These are phyloP conservation scores for Watsonalla cultraria DNA, from an alignment of 2,888 invertebrate genomes.

Conservation along the genomic window DNA sequence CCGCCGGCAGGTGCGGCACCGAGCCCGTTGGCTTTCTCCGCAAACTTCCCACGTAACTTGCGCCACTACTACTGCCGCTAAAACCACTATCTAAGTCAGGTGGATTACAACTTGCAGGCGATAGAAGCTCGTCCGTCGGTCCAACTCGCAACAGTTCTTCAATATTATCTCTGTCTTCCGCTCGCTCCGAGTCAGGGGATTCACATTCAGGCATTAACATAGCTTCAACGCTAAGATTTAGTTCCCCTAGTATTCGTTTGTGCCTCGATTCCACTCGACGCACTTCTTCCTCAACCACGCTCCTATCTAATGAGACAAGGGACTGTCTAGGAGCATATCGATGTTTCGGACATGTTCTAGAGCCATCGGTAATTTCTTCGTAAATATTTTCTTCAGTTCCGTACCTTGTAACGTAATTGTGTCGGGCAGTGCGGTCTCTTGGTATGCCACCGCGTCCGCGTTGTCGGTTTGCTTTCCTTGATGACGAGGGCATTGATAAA, in stretches of 20 bases:
- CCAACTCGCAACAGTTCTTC: conserved; percentile 83
- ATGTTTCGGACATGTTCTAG: conserved; percentile 72
- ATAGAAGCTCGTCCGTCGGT: conserved; percentile 85
- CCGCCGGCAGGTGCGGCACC: conserved; percentile 71
- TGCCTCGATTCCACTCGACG: conserved; percentile 90
- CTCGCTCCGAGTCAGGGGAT: conserved; percentile 81
- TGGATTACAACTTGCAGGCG: conserved; percentile 82
- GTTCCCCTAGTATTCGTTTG: conserved; percentile 88
- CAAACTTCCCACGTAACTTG: conserved; percentile 87
- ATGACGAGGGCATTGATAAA: conserved; percentile 80
- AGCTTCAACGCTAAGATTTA: conserved; percentile 92
- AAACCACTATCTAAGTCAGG: conserved; percentile 90
- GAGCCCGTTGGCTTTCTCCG: conserved; percentile 77
- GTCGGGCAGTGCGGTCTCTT: conserved; percentile 72
- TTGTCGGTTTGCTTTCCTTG: conserved; percentile 65
- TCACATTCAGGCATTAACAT: conserved; percentile 92
- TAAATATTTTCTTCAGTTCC: conserved; percentile 92
- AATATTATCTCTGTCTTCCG: conserved; percentile 80
- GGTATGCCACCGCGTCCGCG: conserved; percentile 65
- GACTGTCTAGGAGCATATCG: conserved; percentile 77
- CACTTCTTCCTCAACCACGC: conserved; percentile 90
- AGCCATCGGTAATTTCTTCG: conserved; percentile 86
- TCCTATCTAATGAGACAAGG: conserved; percentile 83
- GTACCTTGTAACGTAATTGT: conserved; percentile 87
- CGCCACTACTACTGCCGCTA: conserved; percentile 90